phyloP scores from a whole-genome alignment of 2,888 invertebrate genomes.

The Sepioteuthis lessoniana region DNA sequence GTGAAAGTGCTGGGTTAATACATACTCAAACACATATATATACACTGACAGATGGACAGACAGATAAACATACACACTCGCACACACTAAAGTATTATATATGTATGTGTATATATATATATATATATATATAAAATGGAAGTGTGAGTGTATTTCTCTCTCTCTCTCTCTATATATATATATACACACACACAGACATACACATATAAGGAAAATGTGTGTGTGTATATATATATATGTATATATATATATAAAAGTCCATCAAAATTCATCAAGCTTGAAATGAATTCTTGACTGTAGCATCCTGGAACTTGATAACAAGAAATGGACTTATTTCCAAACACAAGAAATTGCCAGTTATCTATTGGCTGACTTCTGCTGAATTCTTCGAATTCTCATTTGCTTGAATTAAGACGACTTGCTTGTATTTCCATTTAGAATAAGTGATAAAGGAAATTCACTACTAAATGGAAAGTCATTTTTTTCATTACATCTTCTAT shows the following conservation, averaged over 20 bases:
- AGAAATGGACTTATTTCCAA: not conserved
- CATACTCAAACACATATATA: too few relatives aligned
- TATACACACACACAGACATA: not conserved
- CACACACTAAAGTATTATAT: too few relatives aligned
- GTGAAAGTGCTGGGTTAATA: too few relatives aligned
- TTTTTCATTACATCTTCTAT: not conserved
- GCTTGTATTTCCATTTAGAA: not conserved
- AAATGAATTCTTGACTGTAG: not conserved
- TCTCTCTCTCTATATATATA: too few relatives aligned
- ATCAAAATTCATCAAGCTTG: not conserved
- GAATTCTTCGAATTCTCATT: not conserved
- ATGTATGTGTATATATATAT: too few relatives aligned
- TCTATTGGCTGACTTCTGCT: not conserved
- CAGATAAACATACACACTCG: too few relatives aligned
- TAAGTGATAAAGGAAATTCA: not conserved
- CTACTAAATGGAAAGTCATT: not conserved
- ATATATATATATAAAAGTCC: not conserved
- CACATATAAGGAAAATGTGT: too few relatives aligned
- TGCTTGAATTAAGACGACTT: not conserved
- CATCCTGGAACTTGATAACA: not conserved
- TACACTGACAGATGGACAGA: too few relatives aligned
- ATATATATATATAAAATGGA: too few relatives aligned
- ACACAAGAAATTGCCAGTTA: conserved; percentile 20
- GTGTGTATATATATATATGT: not conserved
- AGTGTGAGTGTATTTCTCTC: too few relatives aligned